Base-by-base conservation (phyloP, 2,888 invertebrate genomes). In the Tinea semifulvella region DNA sequence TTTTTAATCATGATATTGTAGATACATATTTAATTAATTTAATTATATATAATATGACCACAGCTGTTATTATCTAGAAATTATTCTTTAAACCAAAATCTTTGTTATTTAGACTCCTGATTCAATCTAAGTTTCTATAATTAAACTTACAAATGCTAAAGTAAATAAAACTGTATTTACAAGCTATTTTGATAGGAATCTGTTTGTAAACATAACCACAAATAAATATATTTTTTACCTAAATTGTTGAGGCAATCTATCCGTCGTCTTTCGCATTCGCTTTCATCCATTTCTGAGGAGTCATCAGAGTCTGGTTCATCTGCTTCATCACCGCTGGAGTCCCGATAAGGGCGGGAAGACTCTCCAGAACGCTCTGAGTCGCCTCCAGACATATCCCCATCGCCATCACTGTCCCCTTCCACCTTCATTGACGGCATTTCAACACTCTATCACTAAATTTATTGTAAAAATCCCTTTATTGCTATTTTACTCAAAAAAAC, bases 271-370 rank as follows among this genome's bases (percentile, higher is more conserved):
- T 96, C 95, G 56, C 94, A 95, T 73, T 95, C 96, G 52, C 88
- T 90, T 64, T 94, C 95, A 67, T 96, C 96, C 90, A 96, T 90
- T 74, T 96, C 96, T 46, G 89, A 89, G 47, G 91, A 91, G 65
- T 91, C 91, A 73, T 91, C 91, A 11, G 91, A 90, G 55, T 91
- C 91, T n/a, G 87, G 89, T 57, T 91, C 90, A 56, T 91, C 89
- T 46, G 86, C 89, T 55, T 88, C 89, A 57, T 91, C 91, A 50
- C 89, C 88, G 52, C 91, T 89, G 54, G 91, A 91, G 55, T 86
- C 87, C 14, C 82, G 73, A 47, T 86, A 86, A 25, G 86, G 87
- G 45, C 87, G 88, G 44, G 88, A 88, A 3, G 85, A 85, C n/a
- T 84, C 85, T 25, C 83, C 85, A 35, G 89, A 85, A 50, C 84